phyloP scores from a whole-genome alignment of 1,140 invertebrate species.

The Lerema accius region DNA sequence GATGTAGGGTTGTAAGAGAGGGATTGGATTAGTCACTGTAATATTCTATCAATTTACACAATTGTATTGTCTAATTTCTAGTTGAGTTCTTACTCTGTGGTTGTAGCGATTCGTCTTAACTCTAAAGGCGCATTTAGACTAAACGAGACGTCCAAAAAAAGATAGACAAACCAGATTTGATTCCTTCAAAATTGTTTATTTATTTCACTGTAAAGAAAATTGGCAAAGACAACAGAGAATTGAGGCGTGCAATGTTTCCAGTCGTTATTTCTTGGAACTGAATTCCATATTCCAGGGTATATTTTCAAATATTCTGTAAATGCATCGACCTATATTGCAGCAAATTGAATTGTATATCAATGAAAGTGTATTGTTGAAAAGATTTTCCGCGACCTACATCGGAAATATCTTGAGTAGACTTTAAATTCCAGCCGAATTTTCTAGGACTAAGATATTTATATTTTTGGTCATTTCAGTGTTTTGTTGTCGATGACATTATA shows the following conservation, averaged over 20 bases:
- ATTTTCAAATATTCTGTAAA: conserved; percentile 28
- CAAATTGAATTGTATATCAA: conserved; percentile 25
- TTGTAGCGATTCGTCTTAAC: no score
- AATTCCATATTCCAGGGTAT: conserved; percentile 7
- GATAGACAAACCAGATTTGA: neutral
- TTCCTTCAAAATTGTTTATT: neutral
- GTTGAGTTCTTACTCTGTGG: no score
- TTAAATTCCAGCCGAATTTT: neutral
- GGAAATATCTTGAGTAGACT: conserved; percentile 1
- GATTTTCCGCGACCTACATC: conserved; percentile 15
- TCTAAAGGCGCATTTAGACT: no score
- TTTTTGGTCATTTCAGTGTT: neutral
- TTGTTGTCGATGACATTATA: no score
- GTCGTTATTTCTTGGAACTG: conserved; percentile 4
- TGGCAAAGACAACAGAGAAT: conserved; percentile 17
- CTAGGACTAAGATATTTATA: neutral
- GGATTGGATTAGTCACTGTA: no score
- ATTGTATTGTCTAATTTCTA: no score
- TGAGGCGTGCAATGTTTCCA: conserved; percentile 3
- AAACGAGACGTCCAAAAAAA: no score
- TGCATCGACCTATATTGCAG: conserved; percentile 20
- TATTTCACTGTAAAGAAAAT: conserved; percentile 8
- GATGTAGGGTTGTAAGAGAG: no score
- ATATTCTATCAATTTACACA: no score
- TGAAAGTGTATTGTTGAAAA: conserved; percentile 22